Conservation (phyloP, 2,888 invertebrate species). For the Hipparchia sbordonii region DNA sequence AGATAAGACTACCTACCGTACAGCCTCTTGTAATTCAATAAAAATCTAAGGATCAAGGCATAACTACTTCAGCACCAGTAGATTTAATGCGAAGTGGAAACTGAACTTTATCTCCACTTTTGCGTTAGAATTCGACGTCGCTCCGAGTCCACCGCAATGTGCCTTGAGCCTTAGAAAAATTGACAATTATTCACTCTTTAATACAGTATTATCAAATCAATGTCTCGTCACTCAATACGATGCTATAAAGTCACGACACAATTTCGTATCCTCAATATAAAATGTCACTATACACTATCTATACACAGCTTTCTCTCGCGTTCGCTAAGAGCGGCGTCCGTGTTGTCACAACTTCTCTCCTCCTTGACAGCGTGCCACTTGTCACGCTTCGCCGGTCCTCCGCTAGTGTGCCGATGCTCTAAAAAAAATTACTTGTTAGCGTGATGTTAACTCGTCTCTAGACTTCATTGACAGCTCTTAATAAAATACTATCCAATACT, state of each 20-base stretch:
- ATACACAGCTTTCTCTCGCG: slow-evolving; percentile 86
- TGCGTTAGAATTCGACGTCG: neutral
- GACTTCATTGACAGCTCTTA: no score
- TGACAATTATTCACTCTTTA: neutral
- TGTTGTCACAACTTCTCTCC: slow-evolving; percentile 87
- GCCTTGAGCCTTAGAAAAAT: neutral
- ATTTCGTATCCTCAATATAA: neutral
- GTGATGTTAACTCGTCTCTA: no score
- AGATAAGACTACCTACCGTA: neutral
- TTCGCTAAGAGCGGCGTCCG: slow-evolving; percentile 87
- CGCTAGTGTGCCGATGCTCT: slow-evolving; percentile 72
- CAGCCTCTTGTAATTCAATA: neutral
- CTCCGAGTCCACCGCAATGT: neutral
- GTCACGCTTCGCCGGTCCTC: slow-evolving; percentile 74
- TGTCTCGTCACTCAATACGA: neutral
- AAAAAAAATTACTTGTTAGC: slow-evolving; percentile 28
- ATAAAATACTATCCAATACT: no score
- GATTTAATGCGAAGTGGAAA: neutral
- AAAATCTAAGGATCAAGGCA: neutral
- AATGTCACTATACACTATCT: slow-evolving; percentile 32
- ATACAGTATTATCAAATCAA: neutral
- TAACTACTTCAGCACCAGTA: neutral
- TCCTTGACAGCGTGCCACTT: slow-evolving; percentile 70
- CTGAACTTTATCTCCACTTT: no score
- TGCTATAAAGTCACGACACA: neutral